Evolutionary conservation across 2,113 vertebrate genomes (phyloP).

Genomic region (Morone chrysops): DNA sequence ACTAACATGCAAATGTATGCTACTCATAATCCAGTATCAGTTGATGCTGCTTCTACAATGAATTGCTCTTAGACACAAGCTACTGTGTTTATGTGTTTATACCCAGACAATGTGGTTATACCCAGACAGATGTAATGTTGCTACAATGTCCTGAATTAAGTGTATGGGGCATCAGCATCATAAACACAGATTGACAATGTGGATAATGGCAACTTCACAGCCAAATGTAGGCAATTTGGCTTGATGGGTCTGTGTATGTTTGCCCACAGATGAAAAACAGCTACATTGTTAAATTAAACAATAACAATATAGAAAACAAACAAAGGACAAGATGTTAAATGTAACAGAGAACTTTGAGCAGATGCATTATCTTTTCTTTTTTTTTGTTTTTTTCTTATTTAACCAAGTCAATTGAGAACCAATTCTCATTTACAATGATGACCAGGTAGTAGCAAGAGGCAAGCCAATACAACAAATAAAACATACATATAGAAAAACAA

Average conservation of each 20-base stretch:
- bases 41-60: background rate
- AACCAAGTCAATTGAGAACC: no score
- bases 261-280: constrained; percentile 25
- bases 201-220: constrained; percentile 4
- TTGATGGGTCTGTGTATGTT: constrained; percentile 16
- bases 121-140: constrained; percentile 16
- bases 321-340: background rate
- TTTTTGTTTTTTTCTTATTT: background rate
- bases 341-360: background rate
- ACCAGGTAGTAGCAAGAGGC: no score
- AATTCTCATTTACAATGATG: no score
- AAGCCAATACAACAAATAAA: no score
- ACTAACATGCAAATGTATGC: constrained; percentile 35
- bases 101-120: constrained; percentile 18
- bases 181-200: constrained; percentile 23
- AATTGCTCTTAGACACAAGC: background rate
- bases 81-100: constrained; percentile 12
- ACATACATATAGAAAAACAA: no score
- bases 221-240: constrained; percentile 15
- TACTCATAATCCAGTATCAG: background rate
- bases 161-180: background rate
- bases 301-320: background rate
- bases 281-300: background rate
- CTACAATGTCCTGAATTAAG: background rate
- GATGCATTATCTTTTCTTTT: background rate